Evolutionary conservation across 2,888 invertebrate species (phyloP), one percentile per base, ranked within the genome.

Genomic region (Cephalotes varians): DNA sequence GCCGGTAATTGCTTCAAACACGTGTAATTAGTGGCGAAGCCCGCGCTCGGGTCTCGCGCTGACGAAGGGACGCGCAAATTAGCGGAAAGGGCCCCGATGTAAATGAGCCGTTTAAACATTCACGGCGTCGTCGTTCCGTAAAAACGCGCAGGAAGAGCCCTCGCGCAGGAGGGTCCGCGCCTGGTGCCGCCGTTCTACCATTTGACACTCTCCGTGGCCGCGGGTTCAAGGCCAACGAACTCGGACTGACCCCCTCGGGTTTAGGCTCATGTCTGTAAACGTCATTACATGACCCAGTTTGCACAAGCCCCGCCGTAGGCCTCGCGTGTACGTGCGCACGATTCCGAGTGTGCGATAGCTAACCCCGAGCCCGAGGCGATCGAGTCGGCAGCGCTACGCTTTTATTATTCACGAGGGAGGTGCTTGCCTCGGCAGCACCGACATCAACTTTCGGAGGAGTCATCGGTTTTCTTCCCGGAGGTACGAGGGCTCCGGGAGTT

Each of bases 161-260:
- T 40, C 40, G 34, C 34, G 34, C 34, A 5, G 34, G 34, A 34
- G 4, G 34, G 4, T 34, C 15, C 51, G 51, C 51, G 6, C 51
- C 12, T 40, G n/a, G 12, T 40, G 51, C 51, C 49, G n/a, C n/a
- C n/a, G 49, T 21, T 21, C 25, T 21, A 15, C 31, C 28, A 44
- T 34, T 79, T 79, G 58, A 69, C 69, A 31, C 40, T 44, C 40
- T 40, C 21, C n/a, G n/a, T 10, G 54, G 4, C 44, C 49, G 21
- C 15, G 67, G 34, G 64, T 85, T 85, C 83, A 85, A 85, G 85
- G 83, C 64, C 83, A 64, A 83, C 69, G 83, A 83, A 83, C 85
- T 64, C 51, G 51, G 56, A 64, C 37, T 71, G 83, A 85, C 74
- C 80, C 28, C 71, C 62, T 34, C 34, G 34, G 60, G 82, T 82